These are phyloP conservation scores for Drosophila multiciliata DNA, from an alignment of 2,888 invertebrate species.

Conservation along the genomic window DNA sequence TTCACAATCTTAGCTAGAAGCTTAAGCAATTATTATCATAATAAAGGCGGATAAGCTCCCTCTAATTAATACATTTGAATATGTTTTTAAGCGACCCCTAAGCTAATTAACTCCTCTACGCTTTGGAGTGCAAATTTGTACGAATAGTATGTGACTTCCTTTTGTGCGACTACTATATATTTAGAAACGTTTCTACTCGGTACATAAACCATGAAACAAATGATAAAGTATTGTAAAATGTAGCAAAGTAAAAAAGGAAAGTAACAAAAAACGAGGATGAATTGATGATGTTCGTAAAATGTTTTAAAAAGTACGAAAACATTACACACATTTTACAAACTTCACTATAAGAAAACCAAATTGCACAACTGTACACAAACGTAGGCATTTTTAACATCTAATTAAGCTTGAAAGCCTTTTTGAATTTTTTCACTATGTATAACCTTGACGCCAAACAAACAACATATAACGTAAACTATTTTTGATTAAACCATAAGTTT, in stretches of 20 bases:
- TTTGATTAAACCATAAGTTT: background rate
- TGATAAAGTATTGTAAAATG: background rate
- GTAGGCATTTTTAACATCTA: background rate
- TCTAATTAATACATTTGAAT: background rate
- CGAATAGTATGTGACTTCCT: background rate
- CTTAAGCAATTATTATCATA: background rate
- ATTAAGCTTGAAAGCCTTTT: background rate
- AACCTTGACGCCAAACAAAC: background rate
- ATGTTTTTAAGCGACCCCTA: background rate
- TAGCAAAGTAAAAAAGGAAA: background rate
- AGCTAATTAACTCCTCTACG: background rate
- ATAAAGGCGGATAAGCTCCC: background rate
- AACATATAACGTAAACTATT: background rate
- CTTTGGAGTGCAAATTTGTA: background rate
- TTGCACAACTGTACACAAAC: background rate
- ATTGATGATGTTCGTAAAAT: background rate
- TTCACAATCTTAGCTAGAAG: background rate
- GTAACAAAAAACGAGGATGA: background rate
- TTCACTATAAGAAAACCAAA: background rate
- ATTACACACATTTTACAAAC: background rate
- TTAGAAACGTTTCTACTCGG: background rate
- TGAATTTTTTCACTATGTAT: background rate
- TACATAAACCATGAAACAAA: background rate
- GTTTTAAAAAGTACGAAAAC: background rate
- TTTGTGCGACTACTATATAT: background rate